Percentiles rank a stretch among this genome's conserved stretches.
Conservation (phyloP, 2,113 vertebrate species). For the Tupaia chinensis region DNA sequence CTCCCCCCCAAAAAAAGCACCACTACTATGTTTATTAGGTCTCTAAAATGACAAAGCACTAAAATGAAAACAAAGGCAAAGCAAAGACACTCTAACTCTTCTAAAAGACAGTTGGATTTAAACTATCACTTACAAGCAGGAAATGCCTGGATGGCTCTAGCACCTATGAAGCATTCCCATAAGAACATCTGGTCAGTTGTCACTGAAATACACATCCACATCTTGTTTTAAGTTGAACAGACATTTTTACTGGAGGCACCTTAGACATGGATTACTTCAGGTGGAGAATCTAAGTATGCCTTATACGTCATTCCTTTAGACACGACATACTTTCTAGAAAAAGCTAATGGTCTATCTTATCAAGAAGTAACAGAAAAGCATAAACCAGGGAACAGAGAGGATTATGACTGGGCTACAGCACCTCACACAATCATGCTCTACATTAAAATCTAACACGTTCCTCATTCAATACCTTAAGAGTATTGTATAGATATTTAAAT, state of each 20-base stretch:
- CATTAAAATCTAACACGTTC: not conserved
- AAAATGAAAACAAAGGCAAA: constrained; percentile 15
- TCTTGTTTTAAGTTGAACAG: constrained; percentile 12
- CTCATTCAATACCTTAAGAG: not conserved
- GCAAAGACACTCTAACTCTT: not conserved
- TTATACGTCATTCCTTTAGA: not conserved
- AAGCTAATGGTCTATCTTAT: not conserved
- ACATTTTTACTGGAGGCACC: not conserved
- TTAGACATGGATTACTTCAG: not conserved
- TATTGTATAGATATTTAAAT: not conserved
- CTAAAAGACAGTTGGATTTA: not conserved
- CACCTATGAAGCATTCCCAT: not conserved
- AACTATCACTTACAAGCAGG: not conserved
- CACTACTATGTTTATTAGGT: not conserved
- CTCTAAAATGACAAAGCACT: constrained; percentile 12
- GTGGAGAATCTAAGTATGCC: not conserved
- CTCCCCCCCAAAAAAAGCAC: not conserved
- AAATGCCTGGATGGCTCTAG: not conserved
- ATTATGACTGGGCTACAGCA: not conserved
- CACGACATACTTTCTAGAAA: not conserved
- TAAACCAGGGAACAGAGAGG: not conserved
- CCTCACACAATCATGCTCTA: not conserved
- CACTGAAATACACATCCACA: not conserved
- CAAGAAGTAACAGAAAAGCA: not conserved
- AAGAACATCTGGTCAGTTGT: not conserved